phyloP scores from a whole-genome alignment of 2,113 vertebrate species.

The Oxyura jamaicensis region DNA sequence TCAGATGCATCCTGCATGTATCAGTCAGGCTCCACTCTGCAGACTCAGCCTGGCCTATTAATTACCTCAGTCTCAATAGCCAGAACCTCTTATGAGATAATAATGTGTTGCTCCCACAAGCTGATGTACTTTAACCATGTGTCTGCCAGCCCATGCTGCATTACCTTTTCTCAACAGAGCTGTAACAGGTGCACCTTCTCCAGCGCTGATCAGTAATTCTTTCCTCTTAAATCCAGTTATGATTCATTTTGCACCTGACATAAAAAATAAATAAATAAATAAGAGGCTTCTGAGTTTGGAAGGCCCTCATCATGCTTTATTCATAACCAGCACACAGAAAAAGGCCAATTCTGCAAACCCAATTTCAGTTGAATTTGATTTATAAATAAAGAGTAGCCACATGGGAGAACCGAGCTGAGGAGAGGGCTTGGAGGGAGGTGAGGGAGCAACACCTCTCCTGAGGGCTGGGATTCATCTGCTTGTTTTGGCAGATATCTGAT shows the following conservation, averaged over 20 bases:
- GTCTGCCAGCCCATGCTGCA: not conserved
- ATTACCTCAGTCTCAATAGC: conserved; percentile 13
- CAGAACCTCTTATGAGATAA: conserved; percentile 16
- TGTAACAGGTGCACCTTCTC: not conserved
- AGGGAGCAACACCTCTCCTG: not conserved
- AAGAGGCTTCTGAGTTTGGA: not conserved
- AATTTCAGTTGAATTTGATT: conserved; percentile 21
- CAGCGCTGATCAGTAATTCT: not conserved
- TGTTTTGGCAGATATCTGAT: conserved; percentile 56
- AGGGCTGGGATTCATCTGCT: conserved; percentile 56
- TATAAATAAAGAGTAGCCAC: conserved; percentile 38
- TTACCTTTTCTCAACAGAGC: not conserved
- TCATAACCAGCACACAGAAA: not conserved
- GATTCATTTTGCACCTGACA: not conserved
- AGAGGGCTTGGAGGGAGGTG: not conserved
- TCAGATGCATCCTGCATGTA: not conserved
- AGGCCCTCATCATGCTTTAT: not conserved
- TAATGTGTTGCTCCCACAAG: not conserved
- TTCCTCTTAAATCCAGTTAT: not conserved
- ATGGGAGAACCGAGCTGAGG: not conserved
- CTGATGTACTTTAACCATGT: not conserved
- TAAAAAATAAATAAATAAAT: not conserved
- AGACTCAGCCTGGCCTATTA: not conserved
- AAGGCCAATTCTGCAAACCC: conserved; percentile 23
- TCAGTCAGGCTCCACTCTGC: not conserved